Base-by-base conservation (phyloP, 2,888 invertebrate species). In the Teinopalpus imperialis region DNA sequence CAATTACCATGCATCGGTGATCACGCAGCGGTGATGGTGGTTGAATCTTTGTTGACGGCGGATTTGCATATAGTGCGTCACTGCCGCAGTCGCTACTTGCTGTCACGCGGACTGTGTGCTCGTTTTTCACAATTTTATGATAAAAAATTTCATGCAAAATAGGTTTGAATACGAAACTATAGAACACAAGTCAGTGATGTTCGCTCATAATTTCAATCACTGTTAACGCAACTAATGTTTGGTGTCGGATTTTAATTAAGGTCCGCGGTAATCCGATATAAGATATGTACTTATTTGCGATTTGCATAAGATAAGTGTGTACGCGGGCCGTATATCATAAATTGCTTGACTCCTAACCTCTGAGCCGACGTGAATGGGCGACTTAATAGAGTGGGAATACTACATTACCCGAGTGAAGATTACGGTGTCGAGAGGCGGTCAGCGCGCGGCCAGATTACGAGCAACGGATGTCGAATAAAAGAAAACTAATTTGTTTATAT, bases 261-360 rank as follows among this genome's bases (percentile, higher is more conserved):
- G 24, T 16, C 24, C 2, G 21, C 16, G 9, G 42, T 29, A 27
- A 35, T 27, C 27, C 27, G 6, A 7, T 26, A 16, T 35, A 32
- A 43, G 9, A 27, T 43, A 34, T 43, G 35, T 27, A 43, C 13
- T 16, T 27, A 43, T 43, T 43, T 7, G 43, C 27, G 34, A 42
- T 42, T 5, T n/a, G 20, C 18, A n/a, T 9, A 6, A 7, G 34
- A 43, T 43, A 43, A 24, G 14, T 13, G 39, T 1, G n/a, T 12
- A 9, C 8, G 26, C 23, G 8, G 23, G n/a, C 8, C 8, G 31
- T 24, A 10, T 29, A 13, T 29, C 29, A 40, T 30, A 21, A 41
- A 41, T 31, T 41, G 14, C 31, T 41, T 18, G 41, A 31, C 23
- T 24, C 26, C 9, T 32, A 30, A 41, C 32, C 32, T 12, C 10